Conservation (phyloP, 1,140 invertebrate species). For the Brachionus koreanus region DNA sequence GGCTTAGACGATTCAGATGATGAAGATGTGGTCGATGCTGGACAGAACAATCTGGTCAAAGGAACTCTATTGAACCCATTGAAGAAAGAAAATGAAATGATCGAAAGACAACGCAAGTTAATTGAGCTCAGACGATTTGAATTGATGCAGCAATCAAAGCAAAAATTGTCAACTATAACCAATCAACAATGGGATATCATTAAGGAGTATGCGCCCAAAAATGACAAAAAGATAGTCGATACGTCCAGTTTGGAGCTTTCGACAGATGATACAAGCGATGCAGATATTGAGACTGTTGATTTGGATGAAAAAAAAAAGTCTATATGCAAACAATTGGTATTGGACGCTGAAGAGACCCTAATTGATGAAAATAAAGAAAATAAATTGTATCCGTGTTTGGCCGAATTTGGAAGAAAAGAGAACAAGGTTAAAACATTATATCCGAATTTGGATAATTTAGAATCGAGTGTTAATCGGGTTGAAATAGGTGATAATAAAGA, state of each 20-base stretch:
- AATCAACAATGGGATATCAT: constrained; percentile 38
- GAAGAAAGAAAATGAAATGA: constrained; percentile 38
- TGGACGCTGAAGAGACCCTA: not conserved
- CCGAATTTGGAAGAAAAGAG: not conserved
- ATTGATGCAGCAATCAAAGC: not conserved
- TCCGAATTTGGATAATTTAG: constrained; percentile 9
- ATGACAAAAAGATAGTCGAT: constrained; percentile 5
- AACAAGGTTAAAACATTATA: constrained; percentile 16
- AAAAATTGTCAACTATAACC: not conserved
- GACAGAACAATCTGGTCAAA: not conserved
- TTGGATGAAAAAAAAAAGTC: not conserved
- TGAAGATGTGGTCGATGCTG: not conserved
- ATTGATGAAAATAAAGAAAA: constrained; percentile 20
- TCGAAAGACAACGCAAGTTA: constrained; percentile 15
- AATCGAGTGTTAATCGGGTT: not conserved
- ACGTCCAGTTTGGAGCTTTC: constrained; percentile 25
- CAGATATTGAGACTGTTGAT: not conserved
- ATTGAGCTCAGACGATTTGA: constrained; percentile 33
- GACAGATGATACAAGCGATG: not conserved
- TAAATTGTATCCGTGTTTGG: not conserved
- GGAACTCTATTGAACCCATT: not conserved
- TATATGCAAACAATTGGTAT: not conserved
- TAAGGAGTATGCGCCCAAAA: constrained; percentile 3
- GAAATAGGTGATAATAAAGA: not conserved
- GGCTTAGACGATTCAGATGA: constrained; percentile 36